phyloP scores from a whole-genome alignment of 2,797 vertebrate genomes.

The Poecilia gillii region DNA sequence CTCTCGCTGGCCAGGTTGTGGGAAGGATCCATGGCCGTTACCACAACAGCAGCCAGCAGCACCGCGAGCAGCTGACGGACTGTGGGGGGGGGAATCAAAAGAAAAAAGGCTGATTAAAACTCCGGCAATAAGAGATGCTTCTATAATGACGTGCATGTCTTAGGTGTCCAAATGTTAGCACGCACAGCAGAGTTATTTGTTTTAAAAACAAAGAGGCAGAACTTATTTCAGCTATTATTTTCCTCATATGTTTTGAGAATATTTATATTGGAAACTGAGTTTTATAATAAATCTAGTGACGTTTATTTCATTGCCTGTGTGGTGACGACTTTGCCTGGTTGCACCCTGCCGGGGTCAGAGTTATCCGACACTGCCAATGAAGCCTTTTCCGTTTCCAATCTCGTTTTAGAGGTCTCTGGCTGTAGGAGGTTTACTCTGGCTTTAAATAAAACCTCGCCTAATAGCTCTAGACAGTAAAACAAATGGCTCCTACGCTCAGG shows the following conservation, averaged over 20 bases:
- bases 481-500: conserved; percentile 58
- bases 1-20: conserved; percentile 90
- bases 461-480: conserved; percentile 63
- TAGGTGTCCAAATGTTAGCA: conserved; percentile 37
- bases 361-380: conserved; percentile 69
- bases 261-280: conserved; percentile 51
- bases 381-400: conserved; percentile 69
- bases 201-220: conserved; percentile 56
- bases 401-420: conserved; percentile 68
- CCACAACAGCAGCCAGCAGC: conserved; percentile 85
- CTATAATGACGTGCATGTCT: conserved; percentile 33
- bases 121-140: conserved; percentile 28
- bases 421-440: conserved; percentile 65
- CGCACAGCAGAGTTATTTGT: conserved; percentile 39
- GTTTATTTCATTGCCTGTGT: conserved; percentile 70
- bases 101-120: conserved; percentile 33
- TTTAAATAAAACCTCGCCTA: conserved; percentile 71
- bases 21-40: conserved; percentile 80
- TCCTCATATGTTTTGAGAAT: conserved; percentile 42
- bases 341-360: conserved; percentile 62
- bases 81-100: conserved; percentile 47
- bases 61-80: conserved; percentile 79
- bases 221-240: conserved; percentile 44
- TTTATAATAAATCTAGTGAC: conserved; percentile 51
- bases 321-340: conserved; percentile 64